These are phyloP conservation scores for Phoebastria nigripes DNA, from an alignment of 2,797 vertebrate genomes.

Conservation along the genomic window DNA sequence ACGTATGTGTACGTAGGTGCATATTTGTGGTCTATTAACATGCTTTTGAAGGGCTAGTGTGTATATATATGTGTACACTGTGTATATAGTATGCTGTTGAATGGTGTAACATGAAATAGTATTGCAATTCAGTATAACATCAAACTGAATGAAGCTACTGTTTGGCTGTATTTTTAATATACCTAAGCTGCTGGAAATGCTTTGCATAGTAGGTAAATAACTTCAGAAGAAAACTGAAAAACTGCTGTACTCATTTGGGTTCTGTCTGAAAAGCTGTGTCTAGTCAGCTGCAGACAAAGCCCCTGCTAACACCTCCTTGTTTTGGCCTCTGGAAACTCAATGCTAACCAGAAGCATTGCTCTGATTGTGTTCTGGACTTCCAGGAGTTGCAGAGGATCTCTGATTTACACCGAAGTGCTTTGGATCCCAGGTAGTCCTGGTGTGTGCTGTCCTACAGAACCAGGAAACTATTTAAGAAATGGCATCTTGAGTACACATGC, in stretches of 20 bases:
- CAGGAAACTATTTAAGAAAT: neutral
- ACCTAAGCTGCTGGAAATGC: neutral
- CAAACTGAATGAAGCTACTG: constrained; percentile 28
- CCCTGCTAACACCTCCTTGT: neutral
- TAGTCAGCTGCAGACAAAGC: neutral
- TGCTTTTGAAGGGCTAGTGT: neutral
- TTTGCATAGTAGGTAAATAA: neutral
- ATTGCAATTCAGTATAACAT: neutral
- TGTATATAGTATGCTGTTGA: neutral
- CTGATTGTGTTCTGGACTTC: neutral
- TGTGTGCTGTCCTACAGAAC: neutral
- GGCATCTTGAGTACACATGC: neutral
- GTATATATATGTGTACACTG: neutral
- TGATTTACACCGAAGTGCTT: neutral
- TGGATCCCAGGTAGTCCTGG: neutral
- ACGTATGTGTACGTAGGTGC: neutral
- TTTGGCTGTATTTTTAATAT: constrained; percentile 5
- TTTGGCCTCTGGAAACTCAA: neutral
- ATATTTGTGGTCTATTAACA: neutral
- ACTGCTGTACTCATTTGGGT: neutral
- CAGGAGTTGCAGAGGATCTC: neutral
- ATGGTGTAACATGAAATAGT: neutral
- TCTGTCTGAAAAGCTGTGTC: neutral
- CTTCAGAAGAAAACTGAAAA: neutral
- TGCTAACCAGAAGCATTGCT: neutral